Evolutionary conservation across 2,888 invertebrate genomes (phyloP).

Genomic region (Ochropacha duplaris): DNA sequence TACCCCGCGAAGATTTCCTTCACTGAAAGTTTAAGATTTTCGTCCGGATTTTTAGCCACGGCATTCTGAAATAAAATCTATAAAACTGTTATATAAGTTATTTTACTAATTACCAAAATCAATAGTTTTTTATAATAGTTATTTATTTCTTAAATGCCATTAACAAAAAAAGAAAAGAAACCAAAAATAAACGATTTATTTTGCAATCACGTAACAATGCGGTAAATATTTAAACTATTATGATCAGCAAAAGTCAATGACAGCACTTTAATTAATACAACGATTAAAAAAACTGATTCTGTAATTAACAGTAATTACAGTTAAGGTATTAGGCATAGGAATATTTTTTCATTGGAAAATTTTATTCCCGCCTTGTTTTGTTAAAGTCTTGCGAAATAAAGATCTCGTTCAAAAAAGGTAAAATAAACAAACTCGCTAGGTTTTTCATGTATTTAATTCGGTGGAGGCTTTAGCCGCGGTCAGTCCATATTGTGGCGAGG

Average conservation of each 20-base stretch:
- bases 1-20: too few species aligned
- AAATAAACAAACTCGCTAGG: constrained; percentile 7
- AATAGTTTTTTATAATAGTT: too few species aligned
- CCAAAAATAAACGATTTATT: background rate
- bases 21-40: too few species aligned
- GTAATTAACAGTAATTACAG: constrained; percentile 1
- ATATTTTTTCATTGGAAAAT: background rate
- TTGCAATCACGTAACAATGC: background rate
- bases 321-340: constrained; percentile 1
- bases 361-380: background rate
- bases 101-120: too few species aligned
- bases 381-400: background rate
- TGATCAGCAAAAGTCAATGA: background rate
- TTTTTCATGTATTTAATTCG: constrained; percentile 51
- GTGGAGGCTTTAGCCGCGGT: constrained; percentile 43
- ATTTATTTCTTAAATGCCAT: too few species aligned
- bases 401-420: background rate
- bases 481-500: constrained; percentile 44
- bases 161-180: background rate
- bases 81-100: too few species aligned
- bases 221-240: background rate
- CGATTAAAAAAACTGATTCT: constrained; percentile 4
- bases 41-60: too few species aligned
- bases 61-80: too few species aligned
- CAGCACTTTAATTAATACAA: background rate